Percentiles rank a stretch among this genome's conserved stretches.
Conservation (phyloP, 2,888 invertebrate genomes). For the Catocala fraxini region DNA sequence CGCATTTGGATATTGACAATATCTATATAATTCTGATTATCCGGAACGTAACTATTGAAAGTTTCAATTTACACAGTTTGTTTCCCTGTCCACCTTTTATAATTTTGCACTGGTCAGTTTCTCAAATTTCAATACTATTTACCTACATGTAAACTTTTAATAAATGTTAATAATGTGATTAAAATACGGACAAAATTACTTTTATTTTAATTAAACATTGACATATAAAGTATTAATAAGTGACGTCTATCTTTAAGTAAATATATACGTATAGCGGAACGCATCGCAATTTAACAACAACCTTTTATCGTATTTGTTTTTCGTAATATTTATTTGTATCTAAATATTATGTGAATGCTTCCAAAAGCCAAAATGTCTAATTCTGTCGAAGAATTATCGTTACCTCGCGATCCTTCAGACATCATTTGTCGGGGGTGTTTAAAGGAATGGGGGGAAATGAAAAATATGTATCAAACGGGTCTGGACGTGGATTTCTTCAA, state of each 20-base stretch:
- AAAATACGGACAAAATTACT: no score
- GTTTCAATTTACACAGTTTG: no score
- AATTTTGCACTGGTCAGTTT: background rate
- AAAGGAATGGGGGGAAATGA: constrained; percentile 72
- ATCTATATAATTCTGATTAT: background rate
- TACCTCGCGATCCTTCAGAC: constrained; percentile 52
- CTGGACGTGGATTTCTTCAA: constrained; percentile 68
- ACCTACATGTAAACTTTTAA: no score
- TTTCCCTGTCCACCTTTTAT: no score
- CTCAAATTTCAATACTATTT: background rate
- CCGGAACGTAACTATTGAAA: constrained; percentile 4
- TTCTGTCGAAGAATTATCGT: constrained; percentile 10
- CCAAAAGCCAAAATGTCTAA: constrained; percentile 51
- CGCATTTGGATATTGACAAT: background rate
- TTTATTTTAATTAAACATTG: no score
- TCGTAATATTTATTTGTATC: background rate
- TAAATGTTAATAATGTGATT: no score
- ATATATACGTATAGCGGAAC: no score
- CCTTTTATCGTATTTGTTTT: background rate
- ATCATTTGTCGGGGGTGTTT: constrained; percentile 76
- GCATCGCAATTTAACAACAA: no score
- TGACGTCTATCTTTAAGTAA: no score
- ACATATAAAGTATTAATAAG: no score
- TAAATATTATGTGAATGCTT: constrained; percentile 1
- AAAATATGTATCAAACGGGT: constrained; percentile 76